Base-by-base conservation (phyloP, 1,140 invertebrate species). In the Drosophila grimshawi region DNA sequence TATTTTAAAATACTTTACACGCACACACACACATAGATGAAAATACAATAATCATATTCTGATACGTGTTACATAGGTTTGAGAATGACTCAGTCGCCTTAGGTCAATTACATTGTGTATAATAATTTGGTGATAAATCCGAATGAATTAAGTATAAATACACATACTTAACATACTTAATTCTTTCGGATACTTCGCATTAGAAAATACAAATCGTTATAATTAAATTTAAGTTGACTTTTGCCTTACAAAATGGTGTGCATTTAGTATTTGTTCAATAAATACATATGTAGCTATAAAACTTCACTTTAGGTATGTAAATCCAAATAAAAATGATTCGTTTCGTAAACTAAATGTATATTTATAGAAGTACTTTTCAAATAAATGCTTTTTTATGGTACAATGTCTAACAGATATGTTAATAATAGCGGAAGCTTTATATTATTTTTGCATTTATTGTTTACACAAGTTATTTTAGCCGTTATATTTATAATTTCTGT, bases 1-100 rank as follows among this genome's bases (percentile, higher is more conserved):
- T 85, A 86, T 83, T 78, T 68, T 37, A 75, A 85, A 86, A 81
- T 85, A 78, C 72, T 77, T 85, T 86, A 85, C 81, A 85, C 81
- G 56, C 76, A 82, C 71, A 74, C 51, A 86, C 76, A 85, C 81
- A 85, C 67, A 86, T 67, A 86, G 57, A 80, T 81, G 70, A 52
- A 75, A 81, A 82, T 78, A 75, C 45, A 29, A 75, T 81, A 67
- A 64, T 66, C 51, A 67, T 81, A 48, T 57, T 41, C 43, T 63
- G 65, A 77, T 73, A 69, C 35, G 65, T 60, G 56, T 65, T 70
- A 71, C 66, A 73, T 78, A 56, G 35, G 43, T 62, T 59, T 52
- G 3, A 11, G 29, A 57, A 46, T 32, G 51, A 52, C 5, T 39
- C 56, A 29, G 37, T 59, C 32, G 37, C 7, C 30, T 46, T 35